A percentile compares a stretch with the other conserved stretches of the same genome.
Evolutionary conservation across 23 tunicate species (phyloP).

Genomic region (Styela clava): DNA sequence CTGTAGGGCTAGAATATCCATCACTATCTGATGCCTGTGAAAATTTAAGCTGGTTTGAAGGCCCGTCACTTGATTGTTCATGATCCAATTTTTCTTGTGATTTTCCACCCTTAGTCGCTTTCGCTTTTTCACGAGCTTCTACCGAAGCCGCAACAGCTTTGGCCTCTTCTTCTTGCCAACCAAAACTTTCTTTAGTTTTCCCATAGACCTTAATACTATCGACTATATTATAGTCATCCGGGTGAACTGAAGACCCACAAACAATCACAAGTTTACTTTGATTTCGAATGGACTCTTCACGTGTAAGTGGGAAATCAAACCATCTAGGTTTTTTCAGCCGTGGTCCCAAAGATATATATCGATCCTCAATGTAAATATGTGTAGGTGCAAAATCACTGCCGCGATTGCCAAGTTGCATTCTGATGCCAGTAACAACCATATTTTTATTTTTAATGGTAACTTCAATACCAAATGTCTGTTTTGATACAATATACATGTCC

Average conservation of each 20-base stretch:
- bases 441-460: slow-evolving; percentile 71
- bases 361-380: slow-evolving; percentile 49
- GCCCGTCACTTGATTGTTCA: background rate
- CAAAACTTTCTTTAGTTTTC: slow-evolving; percentile 78
- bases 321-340: slow-evolving; percentile 66
- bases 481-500: slow-evolving; percentile 72
- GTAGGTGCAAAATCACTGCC: slow-evolving; percentile 72
- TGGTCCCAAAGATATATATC: slow-evolving; percentile 53
- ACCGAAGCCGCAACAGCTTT: background rate
- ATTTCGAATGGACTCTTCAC: slow-evolving; percentile 57
- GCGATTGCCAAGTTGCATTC: slow-evolving; percentile 66
- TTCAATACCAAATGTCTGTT: slow-evolving; percentile 36
- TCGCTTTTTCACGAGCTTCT: slow-evolving; percentile 7
- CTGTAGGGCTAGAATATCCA: slow-evolving; percentile 39
- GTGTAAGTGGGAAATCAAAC: slow-evolving; percentile 89
- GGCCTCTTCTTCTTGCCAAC: slow-evolving; percentile 60
- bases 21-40: background rate
- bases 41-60: background rate
- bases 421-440: slow-evolving; percentile 83
- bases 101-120: background rate
- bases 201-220: slow-evolving; percentile 83
- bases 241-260: slow-evolving; percentile 66
- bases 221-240: slow-evolving; percentile 58
- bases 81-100: background rate
- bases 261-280: slow-evolving; percentile 34